Evolutionary conservation across 2,888 invertebrate species (phyloP), one percentile per base, ranked within the genome.

Genomic region (Phaedon cochleariae): DNA sequence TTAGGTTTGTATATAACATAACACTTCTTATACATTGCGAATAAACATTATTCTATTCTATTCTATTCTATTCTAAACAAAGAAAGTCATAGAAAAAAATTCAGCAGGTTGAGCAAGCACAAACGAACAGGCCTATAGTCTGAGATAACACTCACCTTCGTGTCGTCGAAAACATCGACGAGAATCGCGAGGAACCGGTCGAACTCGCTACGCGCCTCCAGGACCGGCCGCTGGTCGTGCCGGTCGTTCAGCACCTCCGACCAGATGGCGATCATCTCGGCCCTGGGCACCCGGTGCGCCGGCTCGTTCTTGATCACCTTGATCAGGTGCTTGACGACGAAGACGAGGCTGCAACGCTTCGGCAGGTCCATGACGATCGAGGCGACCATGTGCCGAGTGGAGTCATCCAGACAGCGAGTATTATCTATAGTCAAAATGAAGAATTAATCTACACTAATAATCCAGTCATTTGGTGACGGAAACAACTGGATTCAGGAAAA

Each of bases 321-420:
- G 0, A 76, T 73, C 22, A 82, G 60, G 64, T 82, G 82, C 34
- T 69, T 73, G n/a, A 81, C 31, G 5, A 81, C 62, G 48, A 73
- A 77, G 18, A 78, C 73, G 4, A 82, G 34, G 0, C 77, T 77
- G 37, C 80, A 79, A 65, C 76, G 76, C 51, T 77, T 76, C n/a
- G 78, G 76, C 0, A 75, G 62, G 15, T 77, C 74, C 62, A 73
- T 70, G 18, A 78, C 67, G 18, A 75, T 67, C 5, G 69, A 59
- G 10, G 69, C 68, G 15, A 78, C 67, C 57, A 75, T 74, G 53
- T 74, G 72, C 59, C 68, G 69, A 10, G 69, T 64, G 18, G 66
- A 59, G 31, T 69, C 62, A 59, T 74, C 74, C 51, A 74, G 59
- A 52, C 72, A 70, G 31, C 69, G 64, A 18, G 63, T 64, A 58